A percentile compares a stretch with the other conserved stretches of the same genome.
phyloP scores from a whole-genome alignment of 1,140 invertebrate species.

The Aphis craccivora region DNA sequence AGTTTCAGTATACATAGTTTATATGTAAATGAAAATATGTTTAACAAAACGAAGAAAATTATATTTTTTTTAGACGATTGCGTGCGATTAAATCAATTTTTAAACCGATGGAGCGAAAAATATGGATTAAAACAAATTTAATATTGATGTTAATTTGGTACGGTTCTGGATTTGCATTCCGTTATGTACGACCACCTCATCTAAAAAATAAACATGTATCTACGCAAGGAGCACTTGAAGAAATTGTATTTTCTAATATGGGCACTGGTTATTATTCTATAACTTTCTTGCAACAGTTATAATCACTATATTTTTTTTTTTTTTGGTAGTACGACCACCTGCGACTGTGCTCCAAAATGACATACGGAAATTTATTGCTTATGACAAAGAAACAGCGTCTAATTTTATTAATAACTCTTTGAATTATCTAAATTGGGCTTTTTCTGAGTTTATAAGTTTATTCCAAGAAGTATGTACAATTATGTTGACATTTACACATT shows the following conservation, averaged over 20 bases:
- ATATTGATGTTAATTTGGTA: constrained; percentile 47
- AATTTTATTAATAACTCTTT: constrained; percentile 33
- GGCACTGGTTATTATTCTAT: neutral
- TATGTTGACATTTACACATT: neutral
- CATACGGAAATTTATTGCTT: neutral
- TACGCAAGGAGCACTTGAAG: neutral
- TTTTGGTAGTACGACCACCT: neutral
- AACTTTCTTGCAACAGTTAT: neutral
- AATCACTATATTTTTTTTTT: neutral
- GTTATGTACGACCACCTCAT: constrained; percentile 4
- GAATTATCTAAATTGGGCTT: constrained; percentile 37
- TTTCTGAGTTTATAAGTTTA: constrained; percentile 44
- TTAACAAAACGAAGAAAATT: neutral
- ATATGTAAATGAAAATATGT: neutral
- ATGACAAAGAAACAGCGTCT: neutral
- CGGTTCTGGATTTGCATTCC: constrained; percentile 45
- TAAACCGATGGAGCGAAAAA: neutral
- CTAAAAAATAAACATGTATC: neutral
- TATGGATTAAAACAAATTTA: constrained; percentile 32
- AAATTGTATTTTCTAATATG: constrained; percentile 23
- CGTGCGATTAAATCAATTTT: constrained; percentile 27
- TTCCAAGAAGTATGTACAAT: constrained; percentile 29
- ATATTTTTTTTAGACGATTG: constrained; percentile 6
- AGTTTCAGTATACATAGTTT: neutral
- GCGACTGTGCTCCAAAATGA: constrained; percentile 23